Evolutionary conservation across 2,797 vertebrate genomes (phyloP), one percentile per base, ranked within the genome.

Genomic region (Enteromius radiatus): DNA sequence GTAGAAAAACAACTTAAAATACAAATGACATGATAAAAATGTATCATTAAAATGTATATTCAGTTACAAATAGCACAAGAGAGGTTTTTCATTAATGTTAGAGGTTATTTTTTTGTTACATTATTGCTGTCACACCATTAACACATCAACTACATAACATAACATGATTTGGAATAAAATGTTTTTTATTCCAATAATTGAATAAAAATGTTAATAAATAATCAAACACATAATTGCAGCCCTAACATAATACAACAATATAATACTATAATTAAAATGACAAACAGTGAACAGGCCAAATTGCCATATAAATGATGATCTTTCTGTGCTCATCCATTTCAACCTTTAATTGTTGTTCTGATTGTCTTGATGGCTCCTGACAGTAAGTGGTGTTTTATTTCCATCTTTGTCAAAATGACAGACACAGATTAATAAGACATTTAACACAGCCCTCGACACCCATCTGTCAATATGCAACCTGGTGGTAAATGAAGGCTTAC

Each of bases 391-490:
- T 92, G 92, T 91, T 91, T 87, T 87, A 90, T 93, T 92, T 91
- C 92, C 61, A 84, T 94, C 92, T 91, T 92, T 94, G 93, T 94
- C 90, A 78, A 76, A 76, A 86, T 94, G 93, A 93, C 93, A 94
- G 76, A 88, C 75, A 85, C 90, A 94, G 92, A 94, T 94, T 95
- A 94, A 94, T 94, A 92, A 89, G 92, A 94, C 85, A 93, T 94
- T 95, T 93, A 94, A 92, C 91, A 89, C 87, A 89, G 87, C 92
- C 89, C 92, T 91, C 91, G 90, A 89, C 87, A 74, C 90, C 89
- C 89, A 87, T 92, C 90, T 91, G 92, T 92, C 91, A 92, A 83
- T 41, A 76, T 21, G 64, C 21, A 88, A 85, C 83, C 87, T 85
- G 85, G 88, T 41, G 84, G 49, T 11, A 76, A 49, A 49, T 21